Percentiles rank a stretch among this genome's conserved stretches.
Evolutionary conservation across 2,797 vertebrate species (phyloP).

Genomic region (Sternotherus odoratus): DNA sequence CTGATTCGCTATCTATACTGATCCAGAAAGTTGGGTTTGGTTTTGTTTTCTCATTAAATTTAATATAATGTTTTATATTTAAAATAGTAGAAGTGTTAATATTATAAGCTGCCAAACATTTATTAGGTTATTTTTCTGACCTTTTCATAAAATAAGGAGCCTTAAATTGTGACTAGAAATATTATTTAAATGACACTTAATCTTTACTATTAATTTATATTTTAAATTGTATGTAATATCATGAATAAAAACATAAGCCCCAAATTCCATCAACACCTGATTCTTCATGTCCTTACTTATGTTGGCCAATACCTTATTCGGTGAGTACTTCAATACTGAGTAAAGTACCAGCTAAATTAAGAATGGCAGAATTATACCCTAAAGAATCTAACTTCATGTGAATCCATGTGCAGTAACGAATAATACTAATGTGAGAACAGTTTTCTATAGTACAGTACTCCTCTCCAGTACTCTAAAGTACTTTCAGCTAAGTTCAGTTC

Average conservation of each 20-base stretch:
- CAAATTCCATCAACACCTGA: neutral
- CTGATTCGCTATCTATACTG: neutral
- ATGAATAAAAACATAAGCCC: neutral
- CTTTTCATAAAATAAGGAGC: neutral
- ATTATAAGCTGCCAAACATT: neutral
- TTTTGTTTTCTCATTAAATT: slow-evolving; percentile 14
- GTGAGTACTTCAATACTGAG: neutral
- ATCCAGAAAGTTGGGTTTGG: neutral
- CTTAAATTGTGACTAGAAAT: slow-evolving; percentile 27
- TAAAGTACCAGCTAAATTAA: neutral
- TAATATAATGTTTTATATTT: neutral
- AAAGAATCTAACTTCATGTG: neutral
- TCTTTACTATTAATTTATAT: neutral
- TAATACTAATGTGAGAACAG: neutral
- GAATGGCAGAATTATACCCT: neutral
- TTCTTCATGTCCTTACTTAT: neutral
- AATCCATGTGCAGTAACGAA: neutral
- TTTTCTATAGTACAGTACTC: neutral
- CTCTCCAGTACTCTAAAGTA: neutral
- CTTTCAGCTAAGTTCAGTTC: neutral
- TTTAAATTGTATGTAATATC: neutral
- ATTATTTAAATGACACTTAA: neutral
- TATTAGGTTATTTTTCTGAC: neutral
- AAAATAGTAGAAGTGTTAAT: neutral
- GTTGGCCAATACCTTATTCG: neutral